Conservation (phyloP, 1,140 invertebrate species). For the fruit fly (Drosophila melanogaster) region Release_6_plus_ISO1_MT NT_033779.5:10626001-10626500, state of each 20-base stretch:
- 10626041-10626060: conserved; percentile 6
- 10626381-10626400: conserved; percentile 1
- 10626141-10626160: conserved; percentile 69
- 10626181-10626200: conserved; percentile 27
- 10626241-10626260: background rate
- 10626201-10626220: background rate
- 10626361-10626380: conserved; percentile 29
- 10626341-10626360: conserved; percentile 14
- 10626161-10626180: conserved; percentile 63
- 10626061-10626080: conserved; percentile 34
- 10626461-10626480: background rate
- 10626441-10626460: background rate
- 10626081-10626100: conserved; percentile 79
- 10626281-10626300: conserved; percentile 58
- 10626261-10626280: conserved; percentile 37
- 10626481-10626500: background rate
- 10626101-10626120: conserved; percentile 47
- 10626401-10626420: conserved; percentile 1
- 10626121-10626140: conserved; percentile 59
- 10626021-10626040: conserved; percentile 70
- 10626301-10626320: conserved; percentile 15
- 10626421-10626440: background rate
- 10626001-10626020: conserved; percentile 60
- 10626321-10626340: conserved; percentile 20
- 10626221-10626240: too few relatives aligned